Conservation (phyloP, 2,888 invertebrate genomes). For the Anthophora plumipes region DNA sequence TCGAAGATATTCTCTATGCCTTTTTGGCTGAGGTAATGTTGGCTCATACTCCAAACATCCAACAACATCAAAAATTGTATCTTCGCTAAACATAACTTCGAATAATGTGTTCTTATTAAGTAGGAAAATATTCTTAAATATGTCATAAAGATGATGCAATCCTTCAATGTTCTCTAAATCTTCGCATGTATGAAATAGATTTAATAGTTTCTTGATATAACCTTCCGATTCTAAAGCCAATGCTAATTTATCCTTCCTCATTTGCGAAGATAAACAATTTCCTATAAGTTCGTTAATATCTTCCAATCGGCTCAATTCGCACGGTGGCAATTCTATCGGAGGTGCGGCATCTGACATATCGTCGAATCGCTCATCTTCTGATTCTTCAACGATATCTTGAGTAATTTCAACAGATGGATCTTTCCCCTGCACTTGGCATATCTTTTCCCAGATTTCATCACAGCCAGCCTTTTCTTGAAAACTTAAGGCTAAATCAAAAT, state of each 20-base stretch:
- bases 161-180: conserved; percentile 98
- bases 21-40: conserved; percentile 92
- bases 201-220: conserved; percentile 97
- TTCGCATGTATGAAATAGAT: conserved; percentile 98
- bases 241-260: conserved; percentile 97
- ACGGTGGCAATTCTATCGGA: conserved; percentile 97
- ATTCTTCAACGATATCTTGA: conserved; percentile 98
- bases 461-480: conserved; percentile 99
- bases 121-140: conserved; percentile 99
- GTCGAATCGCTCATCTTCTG: conserved; percentile 98
- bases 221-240: conserved; percentile 96
- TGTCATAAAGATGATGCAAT: conserved; percentile 97
- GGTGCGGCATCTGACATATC: conserved; percentile 98
- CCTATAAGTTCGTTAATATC: conserved; percentile 97
- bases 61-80: conserved; percentile 98
- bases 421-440: conserved; percentile 99
- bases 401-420: conserved; percentile 99
- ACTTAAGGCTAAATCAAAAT: conserved; percentile 99
- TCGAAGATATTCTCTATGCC: conserved; percentile 97
- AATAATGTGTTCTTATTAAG: conserved; percentile 98
- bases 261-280: conserved; percentile 94
- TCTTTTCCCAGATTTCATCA: conserved; percentile 99
- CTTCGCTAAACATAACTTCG: conserved; percentile 98
- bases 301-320: conserved; percentile 96
- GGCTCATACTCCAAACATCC: conserved; percentile 99